Percentiles rank a stretch among this genome's conserved stretches.
Conservation (phyloP, 2,888 invertebrate species). For the Caenorhabditis zanzibari region DNA sequence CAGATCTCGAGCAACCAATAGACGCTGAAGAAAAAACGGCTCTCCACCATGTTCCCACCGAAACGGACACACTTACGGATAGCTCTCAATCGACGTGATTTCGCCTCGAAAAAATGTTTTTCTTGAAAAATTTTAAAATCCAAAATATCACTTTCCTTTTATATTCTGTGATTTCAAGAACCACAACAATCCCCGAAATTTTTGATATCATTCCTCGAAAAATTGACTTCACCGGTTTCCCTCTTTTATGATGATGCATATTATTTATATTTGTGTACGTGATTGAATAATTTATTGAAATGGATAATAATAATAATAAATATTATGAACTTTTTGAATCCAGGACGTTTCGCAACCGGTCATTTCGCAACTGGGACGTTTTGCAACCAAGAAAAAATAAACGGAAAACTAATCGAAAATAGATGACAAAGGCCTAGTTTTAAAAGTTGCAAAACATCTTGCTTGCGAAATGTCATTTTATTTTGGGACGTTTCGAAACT, state of each 20-base stretch:
- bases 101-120: too few relatives aligned
- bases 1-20: not conserved
- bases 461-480: too few relatives aligned
- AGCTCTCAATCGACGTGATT: not conserved
- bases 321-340: not conserved
- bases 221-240: not conserved
- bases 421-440: too few relatives aligned
- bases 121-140: too few relatives aligned
- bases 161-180: not conserved
- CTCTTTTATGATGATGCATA: not conserved
- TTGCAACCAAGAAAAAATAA: too few relatives aligned
- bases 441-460: too few relatives aligned
- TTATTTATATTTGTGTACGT: not conserved
- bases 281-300: conserved; percentile 3
- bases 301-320: not conserved
- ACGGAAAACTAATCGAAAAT: too few relatives aligned
- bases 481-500: too few relatives aligned
- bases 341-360: too few relatives aligned
- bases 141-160: not conserved
- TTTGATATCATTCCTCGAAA: not conserved
- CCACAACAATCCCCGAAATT: too few relatives aligned
- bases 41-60: conserved; percentile 31
- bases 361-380: too few relatives aligned
- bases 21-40: not conserved
- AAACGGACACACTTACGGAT: conserved; percentile 46